Evolutionary conservation across 1,140 invertebrate genomes (phyloP).

Genomic region (Trichonephila clavata): DNA sequence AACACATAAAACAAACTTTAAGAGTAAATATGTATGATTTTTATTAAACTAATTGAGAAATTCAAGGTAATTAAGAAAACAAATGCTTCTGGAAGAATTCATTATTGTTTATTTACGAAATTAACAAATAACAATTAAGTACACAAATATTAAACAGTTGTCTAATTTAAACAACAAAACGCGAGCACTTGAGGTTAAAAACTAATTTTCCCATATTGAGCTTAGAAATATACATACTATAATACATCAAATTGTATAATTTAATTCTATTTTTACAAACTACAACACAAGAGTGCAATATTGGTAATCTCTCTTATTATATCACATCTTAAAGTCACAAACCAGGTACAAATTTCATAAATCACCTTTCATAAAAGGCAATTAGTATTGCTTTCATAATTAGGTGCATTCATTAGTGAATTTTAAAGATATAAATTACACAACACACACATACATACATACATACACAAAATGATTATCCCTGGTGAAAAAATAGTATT

Average conservation of each 20-base stretch:
- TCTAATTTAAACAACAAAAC: slow-evolving; percentile 73
- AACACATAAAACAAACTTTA: no score
- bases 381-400: slow-evolving; percentile 67
- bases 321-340: slow-evolving; percentile 69
- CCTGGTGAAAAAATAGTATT: slow-evolving; percentile 7
- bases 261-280: slow-evolving; percentile 57
- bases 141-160: slow-evolving; percentile 69
- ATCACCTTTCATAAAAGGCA: slow-evolving; percentile 39
- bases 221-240: slow-evolving; percentile 76
- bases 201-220: slow-evolving; percentile 45
- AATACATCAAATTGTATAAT: slow-evolving; percentile 52
- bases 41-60: no score
- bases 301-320: slow-evolving; percentile 64
- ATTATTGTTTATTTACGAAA: slow-evolving; percentile 71
- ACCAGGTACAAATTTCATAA: slow-evolving; percentile 71
- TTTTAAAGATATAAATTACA: slow-evolving; percentile 32
- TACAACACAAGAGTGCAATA: slow-evolving; percentile 67
- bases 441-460: slow-evolving; percentile 7
- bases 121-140: slow-evolving; percentile 75
- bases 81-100: neutral
- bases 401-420: slow-evolving; percentile 19
- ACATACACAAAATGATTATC: neutral
- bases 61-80: no score
- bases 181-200: slow-evolving; percentile 70
- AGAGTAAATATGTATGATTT: no score